These are phyloP conservation scores for Margarornis squamiger DNA, from an alignment of 2,797 vertebrate genomes.

Conservation along the genomic window DNA sequence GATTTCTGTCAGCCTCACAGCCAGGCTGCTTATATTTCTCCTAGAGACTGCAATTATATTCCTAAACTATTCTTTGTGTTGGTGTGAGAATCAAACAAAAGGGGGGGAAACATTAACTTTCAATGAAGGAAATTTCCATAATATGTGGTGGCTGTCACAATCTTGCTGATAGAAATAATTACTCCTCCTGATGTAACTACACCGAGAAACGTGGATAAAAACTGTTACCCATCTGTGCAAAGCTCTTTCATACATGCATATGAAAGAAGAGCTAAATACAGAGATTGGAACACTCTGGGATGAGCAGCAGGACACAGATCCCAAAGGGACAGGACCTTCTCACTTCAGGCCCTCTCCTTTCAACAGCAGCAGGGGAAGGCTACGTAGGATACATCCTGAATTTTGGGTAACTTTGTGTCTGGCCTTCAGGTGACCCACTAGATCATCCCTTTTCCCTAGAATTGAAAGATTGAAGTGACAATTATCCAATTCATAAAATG, in stretches of 20 bases:
- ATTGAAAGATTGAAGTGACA: not conserved
- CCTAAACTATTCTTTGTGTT: slow-evolving; percentile 37
- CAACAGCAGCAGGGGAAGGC: not conserved
- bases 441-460: not conserved
- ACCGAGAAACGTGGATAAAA: slow-evolving; percentile 15
- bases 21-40: slow-evolving; percentile 28
- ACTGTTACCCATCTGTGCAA: slow-evolving; percentile 1
- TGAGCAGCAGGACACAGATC: not conserved
- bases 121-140: slow-evolving; percentile 54
- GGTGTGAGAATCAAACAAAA: slow-evolving; percentile 36
- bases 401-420: not conserved
- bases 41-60: slow-evolving; percentile 38
- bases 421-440: not conserved
- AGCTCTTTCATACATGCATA: not conserved
- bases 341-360: not conserved
- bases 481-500: not conserved
- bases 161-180: slow-evolving; percentile 68
- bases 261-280: not conserved
- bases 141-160: slow-evolving; percentile 63
- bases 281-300: not conserved
- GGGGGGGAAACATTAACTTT: not conserved
- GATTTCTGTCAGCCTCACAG: not conserved
- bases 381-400: not conserved
- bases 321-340: not conserved
- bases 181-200: slow-evolving; percentile 31